A percentile compares a stretch with the other conserved stretches of the same genome.
These are phyloP conservation scores for Drosophila birchii DNA, from an alignment of 2,888 invertebrate species.

Conservation along the genomic window DNA sequence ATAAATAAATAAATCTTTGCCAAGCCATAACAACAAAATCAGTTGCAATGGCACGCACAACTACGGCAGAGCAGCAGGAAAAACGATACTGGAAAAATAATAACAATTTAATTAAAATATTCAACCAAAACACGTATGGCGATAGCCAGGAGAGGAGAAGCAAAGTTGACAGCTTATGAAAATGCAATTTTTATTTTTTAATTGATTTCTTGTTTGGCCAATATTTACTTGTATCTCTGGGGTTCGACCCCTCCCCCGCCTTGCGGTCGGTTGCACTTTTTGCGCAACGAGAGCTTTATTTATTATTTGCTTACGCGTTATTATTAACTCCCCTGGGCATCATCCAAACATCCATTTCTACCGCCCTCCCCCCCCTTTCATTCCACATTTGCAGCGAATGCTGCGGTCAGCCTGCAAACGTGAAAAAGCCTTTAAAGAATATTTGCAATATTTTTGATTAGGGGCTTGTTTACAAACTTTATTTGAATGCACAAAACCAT, in stretches of 20 bases:
- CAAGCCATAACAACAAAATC: constrained; percentile 77
- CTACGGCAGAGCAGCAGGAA: constrained; percentile 26
- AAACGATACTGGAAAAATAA: constrained; percentile 63
- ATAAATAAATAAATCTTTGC: constrained; percentile 80
- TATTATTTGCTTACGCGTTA: constrained; percentile 60
- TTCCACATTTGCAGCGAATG: neutral
- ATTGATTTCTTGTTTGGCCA: constrained; percentile 74
- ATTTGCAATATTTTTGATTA: constrained; percentile 40
- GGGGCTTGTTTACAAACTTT: constrained; percentile 37
- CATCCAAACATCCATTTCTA: constrained; percentile 17
- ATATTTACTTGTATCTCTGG: constrained; percentile 64
- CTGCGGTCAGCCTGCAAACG: constrained; percentile 10
- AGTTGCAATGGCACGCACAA: constrained; percentile 71
- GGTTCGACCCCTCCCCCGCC: constrained; percentile 8
- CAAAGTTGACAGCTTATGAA: constrained; percentile 71
- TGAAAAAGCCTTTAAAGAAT: constrained; percentile 28
- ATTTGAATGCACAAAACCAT: constrained; percentile 38
- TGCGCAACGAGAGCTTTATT: constrained; percentile 49
- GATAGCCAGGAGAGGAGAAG: constrained; percentile 16
- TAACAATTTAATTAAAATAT: constrained; percentile 78
- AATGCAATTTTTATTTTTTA: constrained; percentile 74
- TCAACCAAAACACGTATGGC: constrained; percentile 66
- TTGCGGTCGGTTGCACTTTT: constrained; percentile 45
- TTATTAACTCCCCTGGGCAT: constrained; percentile 50
- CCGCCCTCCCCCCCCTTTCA: neutral